Conservation (phyloP, 2,797 vertebrate genomes). For the Rhinichthys osculus region DNA sequence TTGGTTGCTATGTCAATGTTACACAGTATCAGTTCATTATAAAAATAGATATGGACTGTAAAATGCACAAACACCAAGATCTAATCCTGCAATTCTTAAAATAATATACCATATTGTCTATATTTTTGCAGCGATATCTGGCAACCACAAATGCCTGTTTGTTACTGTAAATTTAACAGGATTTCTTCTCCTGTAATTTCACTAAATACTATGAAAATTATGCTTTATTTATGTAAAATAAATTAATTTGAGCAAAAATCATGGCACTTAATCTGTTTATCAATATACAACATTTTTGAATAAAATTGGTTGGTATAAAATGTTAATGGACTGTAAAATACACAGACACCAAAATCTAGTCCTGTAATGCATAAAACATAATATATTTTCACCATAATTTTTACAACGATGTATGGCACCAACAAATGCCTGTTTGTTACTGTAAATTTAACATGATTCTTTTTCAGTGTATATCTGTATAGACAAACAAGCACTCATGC, state of each 20-base stretch:
- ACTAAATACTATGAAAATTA: not conserved
- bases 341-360: not conserved
- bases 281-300: no score
- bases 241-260: not conserved
- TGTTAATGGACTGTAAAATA: not conserved
- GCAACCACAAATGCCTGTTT: not conserved
- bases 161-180: not conserved
- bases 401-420: not conserved
- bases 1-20: not conserved
- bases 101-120: not conserved
- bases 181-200: not conserved
- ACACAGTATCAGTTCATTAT: not conserved
- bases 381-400: not conserved
- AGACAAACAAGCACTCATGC: slow-evolving; percentile 27
- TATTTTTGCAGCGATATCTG: not conserved
- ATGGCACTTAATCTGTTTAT: not conserved
- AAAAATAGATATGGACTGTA: not conserved
- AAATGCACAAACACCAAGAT: not conserved
- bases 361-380: not conserved
- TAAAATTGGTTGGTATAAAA: not conserved
- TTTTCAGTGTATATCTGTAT: not conserved
- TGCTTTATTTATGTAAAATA: not conserved
- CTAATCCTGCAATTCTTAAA: not conserved
- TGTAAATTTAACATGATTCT: not conserved
- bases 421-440: slow-evolving; percentile 13